Conservation (phyloP, 2,888 invertebrate genomes). For the Cerastis rubricosa region DNA sequence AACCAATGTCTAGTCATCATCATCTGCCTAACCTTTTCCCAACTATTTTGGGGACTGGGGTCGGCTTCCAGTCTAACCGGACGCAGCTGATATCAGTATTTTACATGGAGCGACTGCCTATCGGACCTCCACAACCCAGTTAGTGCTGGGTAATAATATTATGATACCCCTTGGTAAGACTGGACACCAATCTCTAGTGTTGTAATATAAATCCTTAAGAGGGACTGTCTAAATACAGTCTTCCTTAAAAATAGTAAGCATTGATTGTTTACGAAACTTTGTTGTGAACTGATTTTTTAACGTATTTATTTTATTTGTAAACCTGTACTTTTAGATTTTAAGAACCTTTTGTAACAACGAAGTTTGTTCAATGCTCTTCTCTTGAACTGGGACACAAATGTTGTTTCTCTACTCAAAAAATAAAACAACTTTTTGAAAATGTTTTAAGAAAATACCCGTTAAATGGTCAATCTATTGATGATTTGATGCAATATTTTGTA, state of each 20-base stretch:
- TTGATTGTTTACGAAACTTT: constrained; percentile 51
- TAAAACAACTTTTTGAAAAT: constrained; percentile 32
- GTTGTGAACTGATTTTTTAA: constrained; percentile 76
- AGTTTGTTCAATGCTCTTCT: constrained; percentile 51
- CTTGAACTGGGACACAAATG: constrained; percentile 65
- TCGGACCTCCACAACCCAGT: no score
- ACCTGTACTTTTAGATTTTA: constrained; percentile 57
- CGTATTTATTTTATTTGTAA: constrained; percentile 67
- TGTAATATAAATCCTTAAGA: constrained; percentile 8
- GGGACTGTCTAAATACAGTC: constrained; percentile 46
- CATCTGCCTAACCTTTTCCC: no score
- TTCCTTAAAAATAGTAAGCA: constrained; percentile 45
- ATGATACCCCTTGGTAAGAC: no score
- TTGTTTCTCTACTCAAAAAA: constrained; percentile 34
- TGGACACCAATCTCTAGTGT: constrained; percentile 12
- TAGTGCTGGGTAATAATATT: no score
- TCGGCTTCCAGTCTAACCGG: no score
- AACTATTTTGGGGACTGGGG: no score
- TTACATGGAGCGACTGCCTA: no score
- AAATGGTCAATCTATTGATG: constrained; percentile 33
- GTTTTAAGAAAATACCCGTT: constrained; percentile 22
- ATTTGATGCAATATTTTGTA: constrained; percentile 58
- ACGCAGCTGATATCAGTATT: no score
- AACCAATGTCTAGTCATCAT: no score
- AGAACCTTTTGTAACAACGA: constrained; percentile 68